Evolutionary conservation across 2,797 vertebrate genomes (phyloP), one percentile per base, ranked within the genome.

Genomic region (Antennarius maculatus): DNA sequence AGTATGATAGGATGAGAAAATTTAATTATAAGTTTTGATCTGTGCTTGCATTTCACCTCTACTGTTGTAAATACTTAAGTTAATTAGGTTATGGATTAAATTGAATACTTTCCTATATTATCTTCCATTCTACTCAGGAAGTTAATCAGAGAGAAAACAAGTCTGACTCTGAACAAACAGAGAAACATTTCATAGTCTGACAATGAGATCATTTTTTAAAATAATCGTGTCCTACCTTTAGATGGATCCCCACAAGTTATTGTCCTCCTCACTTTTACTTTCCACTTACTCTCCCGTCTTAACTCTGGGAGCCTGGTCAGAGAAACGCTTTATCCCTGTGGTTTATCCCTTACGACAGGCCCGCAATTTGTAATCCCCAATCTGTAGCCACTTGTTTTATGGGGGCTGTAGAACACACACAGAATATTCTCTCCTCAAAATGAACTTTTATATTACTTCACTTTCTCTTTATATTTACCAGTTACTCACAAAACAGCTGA

Each of bases 331-430:
- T 93, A 93, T 93, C 84, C 89, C 72, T 59, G 31, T 60, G 76
- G 82, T 90, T 93, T 87, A 94, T 94, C 92, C 92, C 61, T 86
- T 89, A 90, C 90, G 82, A 91, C 86, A 90, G 83, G 81, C 81
- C 85, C 70, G 34, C 87, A 69, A 81, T 68, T 84, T 77, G 72
- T 93, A 93, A 93, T 94, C 93, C 90, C 69, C 74, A 88, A 84
- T 89, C 80, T 74, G 74, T 80, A 88, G 73, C 79, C 66, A 71
- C 66, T 82, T 66, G 64, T 69, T 82, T 39, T 65, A 28, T 58
- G 27, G 60, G 54, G 62, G 59, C 75, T 73, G 51, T 18, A 75
- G 61, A 64, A 61, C 54, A 57, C 31, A 57, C 31, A 41, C 15
- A 69, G 57, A 62, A 54, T 48, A 52, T 58, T 45, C 18, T 71